Conservation (phyloP, 2,888 invertebrate species). For the Diloba caeruleocephala region DNA sequence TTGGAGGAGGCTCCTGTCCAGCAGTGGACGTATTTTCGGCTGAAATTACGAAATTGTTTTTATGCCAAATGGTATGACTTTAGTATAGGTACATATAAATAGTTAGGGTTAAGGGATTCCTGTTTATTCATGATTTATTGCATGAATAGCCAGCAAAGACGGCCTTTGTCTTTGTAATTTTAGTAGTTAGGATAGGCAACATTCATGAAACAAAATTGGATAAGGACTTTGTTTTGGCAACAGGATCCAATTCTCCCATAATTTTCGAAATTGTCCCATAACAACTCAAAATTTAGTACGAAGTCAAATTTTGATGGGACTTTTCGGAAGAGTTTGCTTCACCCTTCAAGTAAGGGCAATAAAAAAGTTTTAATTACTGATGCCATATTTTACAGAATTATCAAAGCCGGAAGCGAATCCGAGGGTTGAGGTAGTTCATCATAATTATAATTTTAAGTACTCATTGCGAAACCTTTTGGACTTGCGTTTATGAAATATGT, state of each 20-base stretch:
- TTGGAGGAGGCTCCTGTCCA: too few species aligned
- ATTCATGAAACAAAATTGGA: background rate
- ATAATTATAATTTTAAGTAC: conserved; percentile 19
- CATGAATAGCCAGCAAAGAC: too few species aligned
- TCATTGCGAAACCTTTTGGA: background rate
- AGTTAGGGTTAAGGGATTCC: too few species aligned
- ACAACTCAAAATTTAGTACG: conserved; percentile 27
- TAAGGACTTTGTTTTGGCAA: conserved; percentile 6
- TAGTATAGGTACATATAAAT: too few species aligned
- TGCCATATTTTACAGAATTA: conserved; percentile 51
- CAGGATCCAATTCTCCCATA: background rate
- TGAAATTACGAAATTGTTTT: too few species aligned
- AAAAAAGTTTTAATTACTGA: conserved; percentile 57
- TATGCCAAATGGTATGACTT: too few species aligned
- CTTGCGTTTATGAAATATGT: background rate
- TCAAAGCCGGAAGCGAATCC: conserved; percentile 26
- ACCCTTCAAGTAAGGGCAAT: conserved; percentile 33
- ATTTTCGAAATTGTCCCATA: conserved; percentile 35
- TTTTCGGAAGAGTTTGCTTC: conserved; percentile 29
- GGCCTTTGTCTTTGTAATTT: background rate
- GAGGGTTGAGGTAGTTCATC: conserved; percentile 27
- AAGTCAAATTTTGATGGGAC: conserved; percentile 40
- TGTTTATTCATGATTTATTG: too few species aligned
- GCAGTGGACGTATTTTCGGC: too few species aligned
- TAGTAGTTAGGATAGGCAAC: background rate